phyloP scores from a whole-genome alignment of 1,140 invertebrate species.

The Goniozus legneri region DNA sequence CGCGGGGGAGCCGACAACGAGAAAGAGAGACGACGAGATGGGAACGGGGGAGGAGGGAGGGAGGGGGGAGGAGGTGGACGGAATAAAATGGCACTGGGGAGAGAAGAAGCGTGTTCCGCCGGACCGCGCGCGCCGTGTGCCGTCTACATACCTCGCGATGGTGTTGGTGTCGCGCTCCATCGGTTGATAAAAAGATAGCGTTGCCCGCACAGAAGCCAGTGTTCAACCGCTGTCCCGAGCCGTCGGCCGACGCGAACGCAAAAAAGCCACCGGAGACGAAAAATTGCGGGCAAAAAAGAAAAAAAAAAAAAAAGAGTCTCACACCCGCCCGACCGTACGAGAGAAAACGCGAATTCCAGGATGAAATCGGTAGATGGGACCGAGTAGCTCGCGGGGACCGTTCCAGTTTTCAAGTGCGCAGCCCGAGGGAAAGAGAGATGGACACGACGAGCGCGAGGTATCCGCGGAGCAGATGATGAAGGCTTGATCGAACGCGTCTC shows the following conservation, averaged over 20 bases:
- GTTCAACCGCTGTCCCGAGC: constrained; percentile 30
- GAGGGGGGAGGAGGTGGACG: neutral
- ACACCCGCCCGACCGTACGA: no score
- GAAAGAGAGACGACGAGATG: neutral
- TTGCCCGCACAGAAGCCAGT: constrained; percentile 43
- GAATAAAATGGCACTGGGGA: constrained; percentile 7
- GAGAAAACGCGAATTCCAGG: no score
- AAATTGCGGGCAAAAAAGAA: no score
- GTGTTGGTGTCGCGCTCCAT: constrained; percentile 39
- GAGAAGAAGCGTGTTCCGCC: constrained; percentile 22
- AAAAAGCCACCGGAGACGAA: no score
- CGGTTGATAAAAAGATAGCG: constrained; percentile 55
- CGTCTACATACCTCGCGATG: constrained; percentile 42
- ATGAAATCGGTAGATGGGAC: no score
- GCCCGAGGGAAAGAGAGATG: neutral
- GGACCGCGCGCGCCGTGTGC: constrained; percentile 32
- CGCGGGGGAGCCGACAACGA: neutral
- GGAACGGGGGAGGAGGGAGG: constrained; percentile 8
- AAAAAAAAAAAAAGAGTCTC: no score
- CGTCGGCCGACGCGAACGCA: constrained; percentile 5
- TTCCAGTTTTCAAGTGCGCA: no score
- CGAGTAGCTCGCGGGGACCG: no score
- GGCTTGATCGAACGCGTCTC: no score
- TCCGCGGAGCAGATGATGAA: no score
- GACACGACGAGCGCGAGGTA: neutral